Percentiles rank a stretch among this genome's conserved stretches.
These are phyloP conservation scores for Choloepus didactylus DNA, from an alignment of 2,797 vertebrate species.

Conservation along the genomic window DNA sequence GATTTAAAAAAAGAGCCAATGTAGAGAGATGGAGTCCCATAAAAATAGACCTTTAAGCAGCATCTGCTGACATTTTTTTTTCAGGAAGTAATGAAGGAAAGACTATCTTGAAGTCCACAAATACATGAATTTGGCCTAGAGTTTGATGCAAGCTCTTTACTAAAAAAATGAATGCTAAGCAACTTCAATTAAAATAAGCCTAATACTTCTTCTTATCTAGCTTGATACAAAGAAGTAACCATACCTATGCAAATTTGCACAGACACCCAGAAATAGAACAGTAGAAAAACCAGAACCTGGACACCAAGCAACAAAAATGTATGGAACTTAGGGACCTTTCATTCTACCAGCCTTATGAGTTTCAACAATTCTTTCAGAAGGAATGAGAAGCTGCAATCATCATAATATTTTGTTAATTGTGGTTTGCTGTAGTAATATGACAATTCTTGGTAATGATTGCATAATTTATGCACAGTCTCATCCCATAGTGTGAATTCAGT, in stretches of 20 bases:
- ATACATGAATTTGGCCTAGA: background rate
- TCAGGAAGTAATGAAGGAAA: background rate
- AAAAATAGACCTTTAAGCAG: background rate
- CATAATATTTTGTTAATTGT: constrained; percentile 5
- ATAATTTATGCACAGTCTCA: background rate
- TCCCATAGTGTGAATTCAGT: background rate
- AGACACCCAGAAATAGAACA: background rate
- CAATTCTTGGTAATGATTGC: background rate
- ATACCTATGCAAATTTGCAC: background rate
- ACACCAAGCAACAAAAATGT: background rate
- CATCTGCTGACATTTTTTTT: background rate
- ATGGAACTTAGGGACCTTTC: background rate
- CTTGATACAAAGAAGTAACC: background rate
- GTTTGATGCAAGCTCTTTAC: background rate
- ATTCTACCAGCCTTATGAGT: background rate
- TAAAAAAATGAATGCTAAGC: background rate
- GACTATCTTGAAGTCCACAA: background rate
- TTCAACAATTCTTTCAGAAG: background rate
- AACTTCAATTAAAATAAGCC: background rate
- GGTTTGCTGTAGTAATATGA: background rate
- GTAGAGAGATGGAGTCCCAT: background rate
- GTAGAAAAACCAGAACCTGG: background rate
- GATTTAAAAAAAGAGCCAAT: background rate
- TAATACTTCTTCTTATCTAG: background rate
- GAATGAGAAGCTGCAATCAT: background rate